Conservation (phyloP, 2,113 vertebrate species). For the Noturus placidus region DNA sequence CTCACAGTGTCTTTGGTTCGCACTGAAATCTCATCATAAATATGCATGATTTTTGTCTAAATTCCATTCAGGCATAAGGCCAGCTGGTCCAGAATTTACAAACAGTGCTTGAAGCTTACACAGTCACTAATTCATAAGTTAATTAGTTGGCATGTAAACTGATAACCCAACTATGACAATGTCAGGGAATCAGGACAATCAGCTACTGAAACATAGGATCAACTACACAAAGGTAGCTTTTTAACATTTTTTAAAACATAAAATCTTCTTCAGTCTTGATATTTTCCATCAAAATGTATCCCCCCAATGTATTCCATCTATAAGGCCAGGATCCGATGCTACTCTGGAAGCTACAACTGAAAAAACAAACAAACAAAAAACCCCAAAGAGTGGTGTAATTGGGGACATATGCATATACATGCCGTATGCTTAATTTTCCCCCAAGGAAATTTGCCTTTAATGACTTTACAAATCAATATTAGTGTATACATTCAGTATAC, state of each 20-base stretch:
- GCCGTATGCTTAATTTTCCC: too few relatives aligned
- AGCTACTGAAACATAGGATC: neutral
- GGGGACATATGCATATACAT: too few relatives aligned
- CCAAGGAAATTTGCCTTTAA: too few relatives aligned
- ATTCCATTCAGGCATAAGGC: constrained; percentile 33
- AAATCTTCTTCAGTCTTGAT: neutral
- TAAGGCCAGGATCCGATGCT: neutral
- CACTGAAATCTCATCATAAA: constrained; percentile 43
- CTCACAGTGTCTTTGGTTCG: constrained; percentile 26
- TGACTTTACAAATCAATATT: too few relatives aligned
- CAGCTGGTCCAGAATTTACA: constrained; percentile 42
- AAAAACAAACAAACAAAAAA: too few relatives aligned
- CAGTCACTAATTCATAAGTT: constrained; percentile 50
- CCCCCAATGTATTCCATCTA: neutral
- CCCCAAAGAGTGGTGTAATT: too few relatives aligned
- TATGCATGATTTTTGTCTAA: constrained; percentile 48
- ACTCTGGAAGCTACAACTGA: neutral
- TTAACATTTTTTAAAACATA: neutral
- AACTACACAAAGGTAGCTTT: neutral
- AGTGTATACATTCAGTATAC: too few relatives aligned
- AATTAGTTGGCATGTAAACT: constrained; percentile 49
- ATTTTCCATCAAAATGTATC: neutral
- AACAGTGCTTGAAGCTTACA: constrained; percentile 35
- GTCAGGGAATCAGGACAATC: constrained; percentile 8
- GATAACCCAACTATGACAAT: constrained; percentile 36